Base-by-base conservation (phyloP, 2,113 vertebrate species). In the Crotophaga sulcirostris region DNA sequence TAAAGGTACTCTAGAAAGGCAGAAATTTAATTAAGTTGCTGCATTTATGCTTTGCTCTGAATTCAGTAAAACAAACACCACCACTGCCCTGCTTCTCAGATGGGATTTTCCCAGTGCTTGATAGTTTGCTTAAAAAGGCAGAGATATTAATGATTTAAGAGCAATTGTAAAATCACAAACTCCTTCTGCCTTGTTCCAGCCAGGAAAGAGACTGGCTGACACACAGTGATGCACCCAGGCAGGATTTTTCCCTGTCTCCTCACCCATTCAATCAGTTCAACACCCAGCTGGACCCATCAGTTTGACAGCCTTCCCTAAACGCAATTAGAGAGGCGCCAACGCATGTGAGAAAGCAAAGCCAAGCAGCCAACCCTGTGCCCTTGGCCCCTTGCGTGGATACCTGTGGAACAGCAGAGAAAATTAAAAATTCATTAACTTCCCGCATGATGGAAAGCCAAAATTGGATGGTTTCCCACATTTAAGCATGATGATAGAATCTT, bases 211-310 rank as follows among this genome's bases (percentile, higher is more conserved):
- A 12, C 8, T 19, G 44, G 28, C 13, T 16, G 17, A 52, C 5
- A 0, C 2, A 1, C 1, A 1, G 24, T 18, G 63, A 58, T 3
- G 2, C 8, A 38, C 16, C 36, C 9, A 1, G 47, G 23, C 16
- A 25, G 47, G 52, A 19, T 45, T 66, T 45, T 63, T 29, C 40
- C 31, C 63, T 23, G 12, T 9, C 23, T 74, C 55, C 47, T 62
- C 21, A 15, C 4, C 12, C 5, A 0, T 25, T 54, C 19, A 2
- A 10, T 13, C 72, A 42, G 34, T 21, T 66, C 25, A 33, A 18
- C 23, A 21, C 60, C 25, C 63, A 33, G 18, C 17, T 24, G 66
- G 28, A 62, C 13, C 28, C 64, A 6, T 58, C 13, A 64, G 42
- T 33, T 72, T 47, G 34, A 20, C 38, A 34, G 49, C 44, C 58